Evolutionary conservation across 2,888 invertebrate genomes (phyloP).

Genomic region (Trilocha varians): DNA sequence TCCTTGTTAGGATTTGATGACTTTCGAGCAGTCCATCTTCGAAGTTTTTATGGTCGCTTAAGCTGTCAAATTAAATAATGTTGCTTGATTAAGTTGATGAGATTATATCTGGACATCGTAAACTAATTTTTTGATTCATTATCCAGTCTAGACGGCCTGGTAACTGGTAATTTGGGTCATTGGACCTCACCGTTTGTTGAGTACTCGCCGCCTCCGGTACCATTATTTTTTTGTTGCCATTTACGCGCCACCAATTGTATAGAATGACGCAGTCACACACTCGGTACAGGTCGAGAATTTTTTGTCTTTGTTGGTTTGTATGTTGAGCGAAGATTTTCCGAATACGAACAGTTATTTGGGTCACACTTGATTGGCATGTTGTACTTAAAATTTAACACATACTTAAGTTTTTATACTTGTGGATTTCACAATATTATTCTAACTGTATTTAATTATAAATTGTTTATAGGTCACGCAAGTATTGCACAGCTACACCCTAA

Average conservation of each 20-base stretch:
- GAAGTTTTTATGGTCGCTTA: not conserved
- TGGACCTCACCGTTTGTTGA: slow-evolving; percentile 65
- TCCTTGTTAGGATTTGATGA: not conserved
- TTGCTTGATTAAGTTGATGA: not conserved
- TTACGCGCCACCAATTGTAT: slow-evolving; percentile 50
- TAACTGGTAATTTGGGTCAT: slow-evolving; percentile 68
- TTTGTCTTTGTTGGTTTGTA: slow-evolving; percentile 12
- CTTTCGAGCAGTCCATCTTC: not conserved
- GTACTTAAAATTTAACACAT: not conserved
- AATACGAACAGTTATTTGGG: not conserved
- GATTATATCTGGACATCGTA: not conserved
- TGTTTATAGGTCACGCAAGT: slow-evolving; percentile 28
- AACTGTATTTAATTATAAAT: slow-evolving; percentile 2
- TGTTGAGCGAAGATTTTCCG: not conserved
- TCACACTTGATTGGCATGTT: slow-evolving; percentile 4
- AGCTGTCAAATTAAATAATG: not conserved
- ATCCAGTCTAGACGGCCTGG: slow-evolving; percentile 51
- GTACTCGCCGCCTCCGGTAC: slow-evolving; percentile 41
- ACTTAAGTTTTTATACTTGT: not conserved
- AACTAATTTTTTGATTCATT: slow-evolving; percentile 52
- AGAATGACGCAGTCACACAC: slow-evolving; percentile 41
- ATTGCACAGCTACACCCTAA: slow-evolving; percentile 30
- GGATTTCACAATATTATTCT: not conserved
- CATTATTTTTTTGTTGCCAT: slow-evolving; percentile 51
- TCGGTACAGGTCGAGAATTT: slow-evolving; percentile 26